Base-by-base conservation (phyloP, 2,888 invertebrate genomes). In the Dynastes maya region DNA sequence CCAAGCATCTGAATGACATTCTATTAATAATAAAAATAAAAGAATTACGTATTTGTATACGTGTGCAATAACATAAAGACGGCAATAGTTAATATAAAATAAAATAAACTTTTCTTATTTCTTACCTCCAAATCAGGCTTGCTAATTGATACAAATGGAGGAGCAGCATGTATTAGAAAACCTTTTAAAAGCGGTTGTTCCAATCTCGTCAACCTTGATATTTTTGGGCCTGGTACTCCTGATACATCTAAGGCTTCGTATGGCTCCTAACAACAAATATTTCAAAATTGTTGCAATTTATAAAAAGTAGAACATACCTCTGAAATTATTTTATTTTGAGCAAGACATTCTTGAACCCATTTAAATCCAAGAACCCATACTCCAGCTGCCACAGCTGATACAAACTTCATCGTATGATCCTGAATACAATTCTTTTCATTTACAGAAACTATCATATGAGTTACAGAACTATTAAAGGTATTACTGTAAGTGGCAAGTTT, bases 281-380 rank as follows among this genome's bases (percentile, higher is more conserved):
- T 8, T 45, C 11, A 45, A 5, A 4, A 58, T 16, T 58, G 4
- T 16, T 8, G 8, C 22, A 5, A 58, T 58, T 58, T 16, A 58
- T 22, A 58, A 58, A 58, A 58, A 8, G n/a, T 9, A 27, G 13
- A 81, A 84, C 85, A 89, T 84, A 89, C 92, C 89, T 92, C 92
- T 70, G 89, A 85, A 13, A 90, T 87, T 58, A 89, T 83, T 67
- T 82, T 83, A 72, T 90, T 89, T 9, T 85, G 85, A 63, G 84
- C 83, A 63, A 91, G 83, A 83, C 91, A 91, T 79, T 89, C 89
- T 53, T 85, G 83, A 4, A 91, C 88, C 92, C 92, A 92, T n/a
- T 89, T 88, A 83, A 89, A 90, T 3, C 90, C 89, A 11, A 92
- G 85, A 49, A 92, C 91, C 92, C 92, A 92, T 83, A 90, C 90